A percentile compares a stretch with the other conserved stretches of the same genome.
These are phyloP conservation scores for Acropora yongei DNA, from an alignment of 64 coral and sea anemone genomes.

Conservation along the genomic window DNA sequence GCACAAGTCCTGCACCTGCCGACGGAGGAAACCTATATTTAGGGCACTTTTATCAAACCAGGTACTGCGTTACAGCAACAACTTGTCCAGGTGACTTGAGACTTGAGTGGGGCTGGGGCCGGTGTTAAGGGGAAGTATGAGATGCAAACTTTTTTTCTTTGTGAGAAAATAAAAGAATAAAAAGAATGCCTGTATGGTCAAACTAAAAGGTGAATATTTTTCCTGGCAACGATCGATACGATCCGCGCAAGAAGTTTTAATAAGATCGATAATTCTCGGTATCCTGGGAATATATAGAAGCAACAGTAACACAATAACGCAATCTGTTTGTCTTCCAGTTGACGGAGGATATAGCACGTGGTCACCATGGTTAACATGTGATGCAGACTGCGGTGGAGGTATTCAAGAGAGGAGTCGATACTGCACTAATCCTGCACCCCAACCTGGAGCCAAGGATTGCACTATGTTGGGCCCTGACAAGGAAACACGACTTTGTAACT, in stretches of 20 bases:
- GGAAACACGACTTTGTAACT: slow-evolving; percentile 75
- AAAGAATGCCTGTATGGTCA: no score
- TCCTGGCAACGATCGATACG: no score
- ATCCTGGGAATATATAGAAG: neutral
- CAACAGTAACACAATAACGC: neutral
- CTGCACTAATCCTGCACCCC: slow-evolving; percentile 48
- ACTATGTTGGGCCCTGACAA: slow-evolving; percentile 52
- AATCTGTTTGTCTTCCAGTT: slow-evolving; percentile 17
- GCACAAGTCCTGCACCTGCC: slow-evolving; percentile 70
- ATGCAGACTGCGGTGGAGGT: slow-evolving; percentile 95
- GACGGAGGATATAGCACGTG: slow-evolving; percentile 63
- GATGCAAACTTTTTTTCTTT: no score
- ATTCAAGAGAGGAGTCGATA: slow-evolving; percentile 77
- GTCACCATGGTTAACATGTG: slow-evolving; percentile 80
- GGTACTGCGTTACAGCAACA: slow-evolving; percentile 26
- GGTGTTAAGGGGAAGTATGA: no score
- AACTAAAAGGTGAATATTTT: no score
- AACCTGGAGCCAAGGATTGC: slow-evolving; percentile 41
- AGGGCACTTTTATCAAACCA: slow-evolving; percentile 68
- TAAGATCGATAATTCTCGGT: no score
- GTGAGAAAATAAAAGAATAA: no score
- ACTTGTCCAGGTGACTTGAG: slow-evolving; percentile 65
- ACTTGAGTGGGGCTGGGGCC: no score
- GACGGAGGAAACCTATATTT: slow-evolving; percentile 75
- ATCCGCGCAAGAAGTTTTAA: no score